Evolutionary conservation across 2,797 vertebrate species (phyloP).

Genomic region (Tapera naevia): DNA sequence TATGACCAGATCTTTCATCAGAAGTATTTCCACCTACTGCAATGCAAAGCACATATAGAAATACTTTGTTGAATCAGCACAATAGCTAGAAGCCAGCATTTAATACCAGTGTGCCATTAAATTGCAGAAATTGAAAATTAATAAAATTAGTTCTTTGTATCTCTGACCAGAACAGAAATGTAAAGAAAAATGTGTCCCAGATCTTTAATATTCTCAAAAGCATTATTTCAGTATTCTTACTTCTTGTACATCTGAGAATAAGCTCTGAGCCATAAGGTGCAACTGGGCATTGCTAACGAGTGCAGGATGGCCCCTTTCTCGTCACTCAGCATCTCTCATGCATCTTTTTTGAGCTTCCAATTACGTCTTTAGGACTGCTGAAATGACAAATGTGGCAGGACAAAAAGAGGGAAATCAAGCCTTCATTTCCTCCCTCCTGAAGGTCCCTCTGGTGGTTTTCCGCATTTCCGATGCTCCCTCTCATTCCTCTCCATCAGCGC

Average conservation of each 20-base stretch:
- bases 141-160: not conserved
- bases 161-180: not conserved
- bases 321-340: not conserved
- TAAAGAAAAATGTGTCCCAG: not conserved
- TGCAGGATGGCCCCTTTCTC: not conserved
- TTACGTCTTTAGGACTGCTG: not conserved
- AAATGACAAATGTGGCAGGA: not conserved
- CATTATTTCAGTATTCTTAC: not conserved
- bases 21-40: not conserved
- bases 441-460: not conserved
- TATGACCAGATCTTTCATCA: not conserved
- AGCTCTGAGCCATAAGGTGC: not conserved
- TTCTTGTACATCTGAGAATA: not conserved
- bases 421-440: not conserved
- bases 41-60: not conserved
- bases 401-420: not conserved
- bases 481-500: fast-evolving
- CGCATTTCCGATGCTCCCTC: not conserved
- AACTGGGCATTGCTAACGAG: not conserved
- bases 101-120: not conserved
- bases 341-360: not conserved
- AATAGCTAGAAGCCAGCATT: not conserved
- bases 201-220: not conserved
- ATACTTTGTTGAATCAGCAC: not conserved
- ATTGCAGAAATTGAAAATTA: not conserved